Base-by-base conservation (phyloP, 2,797 vertebrate species). In the Sebastes matsubarae region DNA sequence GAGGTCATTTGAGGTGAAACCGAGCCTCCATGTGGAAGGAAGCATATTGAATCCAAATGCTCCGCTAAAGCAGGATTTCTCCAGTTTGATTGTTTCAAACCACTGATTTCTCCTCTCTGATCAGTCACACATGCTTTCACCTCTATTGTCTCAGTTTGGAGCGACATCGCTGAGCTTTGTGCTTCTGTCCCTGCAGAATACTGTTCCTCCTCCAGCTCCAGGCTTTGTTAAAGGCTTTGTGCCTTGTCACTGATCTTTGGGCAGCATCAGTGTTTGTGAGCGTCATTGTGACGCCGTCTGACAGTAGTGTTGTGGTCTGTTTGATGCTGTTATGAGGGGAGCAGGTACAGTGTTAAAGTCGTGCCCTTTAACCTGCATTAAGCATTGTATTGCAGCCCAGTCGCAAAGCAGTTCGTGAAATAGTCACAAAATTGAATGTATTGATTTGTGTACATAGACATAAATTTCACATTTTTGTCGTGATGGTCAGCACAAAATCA, bases 111-210 rank as follows among this genome's bases (percentile, higher is more conserved):
- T 71, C 58, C 63, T 73, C 75, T 87, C 69, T 80, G 79, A 86
- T 90, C 79, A 74, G 87, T 86, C 78, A 77, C 81, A 25, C 52
- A 24, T 38, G 59, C 69, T 29, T 81, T 79, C 83, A 60, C 64
- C 65, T 42, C 80, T 1, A 10, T 80, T 75, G 84, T 84, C 68
- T 85, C 34, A 16, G 66, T 6, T 54, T 16, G 12, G 25, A 7
- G 71, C 63, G 57, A 7, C 57, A 55, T 63, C 34, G 2, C 24
- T 14, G 14, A 38, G 67, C 74, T 81, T 69, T 76, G 61, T 74
- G 81, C 68, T 30, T 0, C 52, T 3, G 50, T 84, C 75, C 46
- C 84, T 75, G 73, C 65, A 55, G 83, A 77, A 8, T 4, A 2
- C 36, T 5, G 18, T 6, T 20, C 72, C 58, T 55, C 32, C 80